Conservation (phyloP, 2,888 invertebrate species). For the Dynastes hyllus region DNA sequence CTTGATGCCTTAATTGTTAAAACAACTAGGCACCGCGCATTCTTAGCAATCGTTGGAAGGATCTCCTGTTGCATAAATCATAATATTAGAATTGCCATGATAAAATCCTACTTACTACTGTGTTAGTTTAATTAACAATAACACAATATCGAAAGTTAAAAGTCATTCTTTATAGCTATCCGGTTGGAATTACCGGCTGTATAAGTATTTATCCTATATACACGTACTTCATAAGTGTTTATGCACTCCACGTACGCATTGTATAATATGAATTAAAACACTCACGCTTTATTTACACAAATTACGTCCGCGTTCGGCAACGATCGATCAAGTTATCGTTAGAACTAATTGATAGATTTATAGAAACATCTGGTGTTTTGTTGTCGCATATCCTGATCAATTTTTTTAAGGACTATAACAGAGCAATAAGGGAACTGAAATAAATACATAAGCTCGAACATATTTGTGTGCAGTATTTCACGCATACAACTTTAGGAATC, state of each 20-base stretch:
- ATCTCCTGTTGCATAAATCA: too few relatives aligned
- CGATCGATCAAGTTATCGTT: constrained; percentile 34
- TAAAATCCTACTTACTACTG: neutral
- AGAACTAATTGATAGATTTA: constrained; percentile 2
- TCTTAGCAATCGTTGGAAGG: too few relatives aligned
- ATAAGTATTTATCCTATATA: constrained; percentile 2
- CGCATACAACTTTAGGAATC: too few relatives aligned
- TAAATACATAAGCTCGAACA: too few relatives aligned
- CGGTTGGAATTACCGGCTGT: constrained; percentile 43
- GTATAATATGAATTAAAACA: constrained; percentile 28
- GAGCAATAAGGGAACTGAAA: neutral
- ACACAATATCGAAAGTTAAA: constrained; percentile 29
- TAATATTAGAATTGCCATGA: neutral
- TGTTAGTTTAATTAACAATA: constrained; percentile 27
- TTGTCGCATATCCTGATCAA: constrained; percentile 33
- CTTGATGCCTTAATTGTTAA: too few relatives aligned
- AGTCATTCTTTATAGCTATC: constrained; percentile 45
- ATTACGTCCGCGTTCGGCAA: constrained; percentile 34
- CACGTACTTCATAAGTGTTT: neutral
- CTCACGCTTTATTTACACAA: constrained; percentile 39
- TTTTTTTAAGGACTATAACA: constrained; percentile 5
- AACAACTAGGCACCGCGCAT: too few relatives aligned
- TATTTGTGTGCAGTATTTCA: too few relatives aligned
- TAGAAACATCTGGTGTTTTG: constrained; percentile 30
- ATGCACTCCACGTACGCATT: constrained; percentile 14